Conservation (phyloP, 2,797 vertebrate genomes). For the Falco berigora region DNA sequence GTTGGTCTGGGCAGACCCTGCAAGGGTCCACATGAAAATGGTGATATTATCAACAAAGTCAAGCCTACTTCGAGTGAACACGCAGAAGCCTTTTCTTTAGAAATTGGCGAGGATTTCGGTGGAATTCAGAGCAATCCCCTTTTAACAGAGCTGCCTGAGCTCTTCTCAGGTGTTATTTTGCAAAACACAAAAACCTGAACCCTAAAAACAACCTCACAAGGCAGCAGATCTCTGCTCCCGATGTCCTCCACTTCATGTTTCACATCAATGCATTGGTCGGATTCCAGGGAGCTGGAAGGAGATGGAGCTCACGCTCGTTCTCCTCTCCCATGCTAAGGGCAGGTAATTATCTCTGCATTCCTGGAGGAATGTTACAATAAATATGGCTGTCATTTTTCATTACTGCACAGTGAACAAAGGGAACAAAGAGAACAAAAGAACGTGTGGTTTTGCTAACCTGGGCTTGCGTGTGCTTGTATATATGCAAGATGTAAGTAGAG, state of each 20-base stretch:
- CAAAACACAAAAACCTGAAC: not conserved
- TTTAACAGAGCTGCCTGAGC: not conserved
- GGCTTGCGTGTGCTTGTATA: not conserved
- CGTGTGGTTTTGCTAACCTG: slow-evolving; percentile 32
- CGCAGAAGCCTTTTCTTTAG: not conserved
- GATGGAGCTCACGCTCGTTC: not conserved
- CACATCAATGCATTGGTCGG: not conserved
- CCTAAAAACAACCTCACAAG: not conserved
- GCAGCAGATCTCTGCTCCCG: not conserved
- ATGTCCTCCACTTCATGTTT: not conserved
- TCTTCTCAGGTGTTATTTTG: not conserved
- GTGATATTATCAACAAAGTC: not conserved
- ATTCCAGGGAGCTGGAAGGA: slow-evolving; percentile 19
- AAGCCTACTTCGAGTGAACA: not conserved
- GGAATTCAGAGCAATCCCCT: not conserved
- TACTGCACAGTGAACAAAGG: slow-evolving; percentile 52
- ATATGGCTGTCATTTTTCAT: slow-evolving; percentile 68
- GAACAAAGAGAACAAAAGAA: slow-evolving; percentile 64
- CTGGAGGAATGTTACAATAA: slow-evolving; percentile 60
- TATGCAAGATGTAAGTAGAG: not conserved
- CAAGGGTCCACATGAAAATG: not conserved
- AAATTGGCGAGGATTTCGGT: accelerated
- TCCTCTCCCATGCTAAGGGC: slow-evolving; percentile 35
- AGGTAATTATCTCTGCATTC: slow-evolving; percentile 64
- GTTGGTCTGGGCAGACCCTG: not conserved